Evolutionary conservation across 2,888 invertebrate species (phyloP).

Genomic region (Agonopterix subpropinquella): DNA sequence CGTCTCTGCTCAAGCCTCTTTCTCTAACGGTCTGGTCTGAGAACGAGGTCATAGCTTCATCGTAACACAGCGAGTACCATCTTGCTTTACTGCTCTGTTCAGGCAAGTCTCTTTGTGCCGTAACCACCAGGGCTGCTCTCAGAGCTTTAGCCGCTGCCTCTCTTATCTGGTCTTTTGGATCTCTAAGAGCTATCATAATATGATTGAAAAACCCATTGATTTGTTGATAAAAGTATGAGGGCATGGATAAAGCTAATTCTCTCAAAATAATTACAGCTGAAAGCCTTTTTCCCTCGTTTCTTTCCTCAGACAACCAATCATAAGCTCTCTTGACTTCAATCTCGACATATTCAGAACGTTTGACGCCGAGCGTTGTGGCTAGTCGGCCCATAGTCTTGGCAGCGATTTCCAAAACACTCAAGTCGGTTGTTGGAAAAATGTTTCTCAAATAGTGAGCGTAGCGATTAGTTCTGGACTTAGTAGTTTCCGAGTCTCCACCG

Average conservation of each 20-base stretch:
- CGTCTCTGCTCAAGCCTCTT: conserved; percentile 88
- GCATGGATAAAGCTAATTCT: conserved; percentile 96
- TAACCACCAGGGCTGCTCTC: conserved; percentile 94
- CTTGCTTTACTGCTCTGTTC: conserved; percentile 91
- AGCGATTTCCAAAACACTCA: conserved; percentile 93
- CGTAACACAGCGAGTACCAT: conserved; percentile 95
- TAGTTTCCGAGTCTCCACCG: conserved; percentile 93
- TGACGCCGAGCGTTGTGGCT: conserved; percentile 91
- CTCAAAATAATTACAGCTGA: conserved; percentile 94
- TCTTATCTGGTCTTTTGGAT: conserved; percentile 92
- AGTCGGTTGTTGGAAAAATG: conserved; percentile 91
- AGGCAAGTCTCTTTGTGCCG: conserved; percentile 94
- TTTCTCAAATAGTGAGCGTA: conserved; percentile 95
- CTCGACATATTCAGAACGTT: conserved; percentile 96
- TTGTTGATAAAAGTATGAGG: conserved; percentile 97
- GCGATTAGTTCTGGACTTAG: conserved; percentile 89
- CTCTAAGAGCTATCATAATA: conserved; percentile 92
- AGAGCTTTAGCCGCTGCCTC: conserved; percentile 95
- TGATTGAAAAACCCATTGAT: conserved; percentile 93
- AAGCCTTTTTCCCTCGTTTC: conserved; percentile 92
- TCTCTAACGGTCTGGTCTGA: conserved; percentile 72
- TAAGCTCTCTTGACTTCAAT: conserved; percentile 95
- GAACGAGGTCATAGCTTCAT: conserved; percentile 88
- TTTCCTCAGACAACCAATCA: conserved; percentile 94
- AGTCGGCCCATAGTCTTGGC: conserved; percentile 96